Conservation (phyloP, 2,888 invertebrate genomes). For the Atrina japonica region DNA sequence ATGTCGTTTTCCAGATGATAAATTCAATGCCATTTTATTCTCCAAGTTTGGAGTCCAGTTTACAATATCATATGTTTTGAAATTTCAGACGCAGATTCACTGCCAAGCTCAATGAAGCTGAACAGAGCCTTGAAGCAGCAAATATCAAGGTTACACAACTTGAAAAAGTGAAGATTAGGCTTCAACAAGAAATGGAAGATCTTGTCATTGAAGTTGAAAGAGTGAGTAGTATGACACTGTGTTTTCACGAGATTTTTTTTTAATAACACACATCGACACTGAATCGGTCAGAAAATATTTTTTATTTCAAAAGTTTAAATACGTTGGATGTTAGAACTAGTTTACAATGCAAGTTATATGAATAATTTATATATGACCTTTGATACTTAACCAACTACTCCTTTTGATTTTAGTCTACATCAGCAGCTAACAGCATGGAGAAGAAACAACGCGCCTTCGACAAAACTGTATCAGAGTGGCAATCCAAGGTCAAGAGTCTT, state of each 20-base stretch:
- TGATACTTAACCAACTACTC: too few species aligned
- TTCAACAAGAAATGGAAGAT: conserved; percentile 98
- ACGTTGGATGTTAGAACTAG: too few species aligned
- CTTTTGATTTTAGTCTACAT: conserved; percentile 63
- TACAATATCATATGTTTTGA: too few species aligned
- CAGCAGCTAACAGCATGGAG: conserved; percentile 91
- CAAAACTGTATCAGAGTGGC: conserved; percentile 99
- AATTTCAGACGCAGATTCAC: conserved; percentile 88
- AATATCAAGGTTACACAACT: conserved; percentile 98
- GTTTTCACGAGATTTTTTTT: too few species aligned
- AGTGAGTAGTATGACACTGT: conserved; percentile 93
- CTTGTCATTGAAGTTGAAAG: conserved; percentile 98
- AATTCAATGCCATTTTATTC: too few species aligned
- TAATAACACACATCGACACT: too few species aligned
- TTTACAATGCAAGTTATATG: too few species aligned
- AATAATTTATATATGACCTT: too few species aligned
- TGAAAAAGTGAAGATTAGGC: conserved; percentile 98
- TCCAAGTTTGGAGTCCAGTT: too few species aligned
- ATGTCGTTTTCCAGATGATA: too few species aligned
- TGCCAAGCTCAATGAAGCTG: conserved; percentile 97
- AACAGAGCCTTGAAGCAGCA: conserved; percentile 98
- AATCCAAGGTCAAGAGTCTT: conserved; percentile 96
- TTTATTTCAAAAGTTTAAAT: too few species aligned
- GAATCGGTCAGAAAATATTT: too few species aligned
- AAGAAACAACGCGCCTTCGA: conserved; percentile 99